Evolutionary conservation across 1,140 invertebrate species (phyloP), one percentile per base, ranked within the genome.

Genomic region (Aphelenchoides besseyi): DNA sequence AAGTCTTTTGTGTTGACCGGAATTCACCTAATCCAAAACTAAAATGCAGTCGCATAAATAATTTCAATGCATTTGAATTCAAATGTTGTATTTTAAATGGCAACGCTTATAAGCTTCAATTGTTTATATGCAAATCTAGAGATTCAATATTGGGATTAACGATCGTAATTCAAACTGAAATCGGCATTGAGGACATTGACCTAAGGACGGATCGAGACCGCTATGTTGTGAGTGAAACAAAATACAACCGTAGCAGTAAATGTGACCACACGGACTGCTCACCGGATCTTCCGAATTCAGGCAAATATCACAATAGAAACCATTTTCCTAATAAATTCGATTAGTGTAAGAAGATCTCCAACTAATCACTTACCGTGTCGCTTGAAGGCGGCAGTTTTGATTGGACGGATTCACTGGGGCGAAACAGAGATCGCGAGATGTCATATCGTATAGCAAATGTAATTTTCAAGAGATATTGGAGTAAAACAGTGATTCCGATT

Each of bases 231-330:
- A 41, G 32, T 63, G 67, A 36, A 26, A 29, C 23, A 75, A 16
- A 8, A 81, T 71, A 64, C 79, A 81, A 32, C 48, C 68, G 68
- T 69, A 82, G 54, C 79, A 81, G 64, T 72, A 79, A 0, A 72
- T n/a, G 63, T 81, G 79, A 2, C 79, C 79, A 73, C 79, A 81
- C 30, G 81, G 81, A 16, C 72, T 71, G 26, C 74, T 66, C 0
- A 81, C 76, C 28, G 79, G 77, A 33, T 28, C 32, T 2, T 33
- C 62, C 9, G 18, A n/a, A 29, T 69, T 30, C 18, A 73, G 23
- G 33, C 74, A 74, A n/a, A 71, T 48, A 32, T 69, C 53, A 53
- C 74, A 74, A 5, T 18, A 59, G 3, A 75, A 59, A 2, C 18
- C 23, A 30, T 62, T 28, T 32, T 73, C 64, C 71, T 71, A 8